Evolutionary conservation across 2,797 vertebrate genomes (phyloP), one percentile per base, ranked within the genome.

Genomic region (Spinus pinus): DNA sequence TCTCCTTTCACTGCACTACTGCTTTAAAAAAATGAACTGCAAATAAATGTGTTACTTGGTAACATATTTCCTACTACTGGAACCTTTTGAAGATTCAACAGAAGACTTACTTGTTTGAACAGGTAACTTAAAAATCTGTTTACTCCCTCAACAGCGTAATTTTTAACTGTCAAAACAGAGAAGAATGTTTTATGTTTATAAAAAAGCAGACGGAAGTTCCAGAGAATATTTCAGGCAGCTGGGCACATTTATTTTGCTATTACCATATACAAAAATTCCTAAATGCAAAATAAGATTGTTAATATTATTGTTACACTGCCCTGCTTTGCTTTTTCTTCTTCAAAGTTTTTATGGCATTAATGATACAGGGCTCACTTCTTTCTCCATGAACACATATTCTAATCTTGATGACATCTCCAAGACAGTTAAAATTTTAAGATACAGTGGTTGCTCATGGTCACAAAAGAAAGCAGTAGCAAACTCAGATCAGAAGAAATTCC

Each of bases 41-140:
- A 95, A 93, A 91, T 95, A 94, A 64, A 89, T 10, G 58, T 77
- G 66, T 66, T 86, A 72, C 75, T 83, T 14, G 5, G 81, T 69
- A 92, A 87, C 65, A 27, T 75, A 95, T 86, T 88, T 97, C 90
- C 80, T 88, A 94, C 65, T 77, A 75, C 70, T 89, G 47, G 20
- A 93, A 70, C 28, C 95, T 96, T 97, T 86, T 96, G 94, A 96
- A 95, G 94, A 94, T 80, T 94, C 57, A 93, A 90, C 71, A 89
- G 91, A 82, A 88, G 74, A 78, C 74, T 64, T 88, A 88, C 96
- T 83, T 96, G 96, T 95, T 94, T 85, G 82, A 96, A 95, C 95
- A 96, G 71, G 95, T 95, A 95, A 90, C 78, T 94, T 90, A 93
- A 95, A 95, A 96, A 93, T 96, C 93, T 94, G 95, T 96, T 95